Percentiles rank a stretch among this genome's conserved stretches.
phyloP scores from a whole-genome alignment of 30 jellyfish, hydroid and myxozoan genomes.

The Sanderia malayensis region DNA sequence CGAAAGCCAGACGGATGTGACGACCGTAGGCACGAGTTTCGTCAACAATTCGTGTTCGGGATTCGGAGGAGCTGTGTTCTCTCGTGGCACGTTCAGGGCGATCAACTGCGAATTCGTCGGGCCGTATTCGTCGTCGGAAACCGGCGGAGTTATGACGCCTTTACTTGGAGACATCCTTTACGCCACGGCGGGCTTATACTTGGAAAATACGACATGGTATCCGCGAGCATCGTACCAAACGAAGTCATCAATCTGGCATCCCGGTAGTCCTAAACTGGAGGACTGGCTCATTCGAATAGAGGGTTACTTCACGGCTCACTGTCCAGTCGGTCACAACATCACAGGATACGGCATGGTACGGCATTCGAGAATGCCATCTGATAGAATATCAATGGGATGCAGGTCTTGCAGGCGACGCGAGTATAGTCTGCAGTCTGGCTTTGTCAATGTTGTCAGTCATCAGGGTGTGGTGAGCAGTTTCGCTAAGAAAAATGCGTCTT shows the following conservation, averaged over 20 bases:
- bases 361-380: constrained; percentile 44
- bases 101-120: constrained; percentile 58
- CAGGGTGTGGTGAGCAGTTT: constrained; percentile 16
- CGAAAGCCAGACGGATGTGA: constrained; percentile 55
- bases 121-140: constrained; percentile 4
- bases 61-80: constrained; percentile 88
- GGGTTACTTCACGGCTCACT: constrained; percentile 68
- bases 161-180: constrained; percentile 85
- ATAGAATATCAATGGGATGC: constrained; percentile 76
- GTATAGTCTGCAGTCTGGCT: constrained; percentile 83
- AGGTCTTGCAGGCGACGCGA: constrained; percentile 74
- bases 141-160: no score
- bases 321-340: constrained; percentile 92
- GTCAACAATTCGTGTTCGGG: constrained; percentile 90
- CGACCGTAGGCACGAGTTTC: constrained; percentile 44
- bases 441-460: constrained; percentile 28
- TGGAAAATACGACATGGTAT: constrained; percentile 85
- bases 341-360: constrained; percentile 75
- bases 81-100: constrained; percentile 79
- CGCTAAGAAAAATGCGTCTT: constrained; percentile 39
- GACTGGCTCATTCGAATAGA: constrained; percentile 60
- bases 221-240: constrained; percentile 48
- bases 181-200: constrained; percentile 81
- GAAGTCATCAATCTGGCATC: constrained; percentile 89
- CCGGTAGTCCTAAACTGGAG: constrained; percentile 95